Evolutionary conservation across 2,888 invertebrate genomes (phyloP), one percentile per base, ranked within the genome.

Genomic region (Phyto melanocephala): DNA sequence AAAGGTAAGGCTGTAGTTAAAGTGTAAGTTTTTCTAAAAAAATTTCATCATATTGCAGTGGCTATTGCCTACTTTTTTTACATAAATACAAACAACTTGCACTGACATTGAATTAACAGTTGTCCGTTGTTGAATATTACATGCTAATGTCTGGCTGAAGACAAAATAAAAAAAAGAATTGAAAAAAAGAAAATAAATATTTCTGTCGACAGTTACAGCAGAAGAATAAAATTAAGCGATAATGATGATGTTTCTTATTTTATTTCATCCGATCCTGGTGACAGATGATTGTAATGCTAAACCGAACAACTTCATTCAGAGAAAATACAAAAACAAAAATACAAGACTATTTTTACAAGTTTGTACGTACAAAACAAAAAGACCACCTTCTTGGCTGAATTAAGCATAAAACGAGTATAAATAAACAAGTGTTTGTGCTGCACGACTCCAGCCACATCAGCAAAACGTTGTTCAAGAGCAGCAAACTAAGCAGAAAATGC

Each of bases 151-250:
- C 40, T 70, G 22, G 17, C 42, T 68, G 37, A 10, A 47, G 45
- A 28, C n/a, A 56, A 50, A 63, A 47, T 13, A 35, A 22, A 28
- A 50, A 3, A 71, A 68, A 10, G 11, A 7, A 37, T 54, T 47
- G n/a, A 20, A 17, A 7, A 45, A 54, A 17, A 20, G 17, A 7
- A 45, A 45, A 52, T 24, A 52, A 62, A 70, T 40, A 63, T 37
- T 37, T 11, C 35, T 50, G 56, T n/a, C 63, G 68, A 52, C 50
- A 58, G 40, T 52, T 45, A 62, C 71, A 70, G 56, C 28, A 42
- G 76, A 70, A 68, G 76, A 58, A 87, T 88, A 33, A 42, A 33
- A 56, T 86, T 87, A 87, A 87, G 86, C 87, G 89, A 88, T 89
- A 89, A 88, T 88, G 87, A 87, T 85, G 88, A 86, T 80, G 78